A percentile compares a stretch with the other conserved stretches of the same genome.
Evolutionary conservation across 2,113 vertebrate species (phyloP).

Genomic region (Typhlomys cinereus): DNA sequence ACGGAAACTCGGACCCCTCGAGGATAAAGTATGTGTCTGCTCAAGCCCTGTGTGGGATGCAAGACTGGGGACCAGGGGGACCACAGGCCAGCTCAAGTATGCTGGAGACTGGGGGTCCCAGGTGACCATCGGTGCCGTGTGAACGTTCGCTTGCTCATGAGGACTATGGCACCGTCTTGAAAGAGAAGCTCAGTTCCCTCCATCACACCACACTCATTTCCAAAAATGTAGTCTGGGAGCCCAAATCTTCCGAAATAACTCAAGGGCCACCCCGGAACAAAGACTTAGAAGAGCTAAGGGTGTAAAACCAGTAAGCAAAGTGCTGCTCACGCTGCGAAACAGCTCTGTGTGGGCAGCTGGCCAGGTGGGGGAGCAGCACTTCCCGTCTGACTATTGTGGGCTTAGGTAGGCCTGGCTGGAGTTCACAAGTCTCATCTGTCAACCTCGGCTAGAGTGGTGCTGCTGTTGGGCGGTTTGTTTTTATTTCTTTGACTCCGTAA

Average conservation of each 20-base stretch:
- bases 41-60: neutral
- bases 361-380: neutral
- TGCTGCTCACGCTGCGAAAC: neutral
- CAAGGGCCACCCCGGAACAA: neutral
- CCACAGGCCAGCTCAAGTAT: neutral
- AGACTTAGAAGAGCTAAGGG: neutral
- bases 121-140: fast-evolving
- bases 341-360: neutral
- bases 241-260: neutral
- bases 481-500: neutral
- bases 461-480: neutral
- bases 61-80: fast-evolving
- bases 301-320: neutral
- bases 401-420: neutral
- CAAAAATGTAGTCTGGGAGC: neutral
- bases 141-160: neutral
- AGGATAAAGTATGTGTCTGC: neutral
- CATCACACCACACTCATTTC: neutral
- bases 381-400: neutral
- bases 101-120: neutral
- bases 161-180: neutral
- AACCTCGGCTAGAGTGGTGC: neutral
- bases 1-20: neutral
- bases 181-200: neutral
- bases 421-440: neutral